Percentiles rank a stretch among this genome's conserved stretches.
Conservation (phyloP, 2,113 vertebrate species). For the Xerus inauris region DNA sequence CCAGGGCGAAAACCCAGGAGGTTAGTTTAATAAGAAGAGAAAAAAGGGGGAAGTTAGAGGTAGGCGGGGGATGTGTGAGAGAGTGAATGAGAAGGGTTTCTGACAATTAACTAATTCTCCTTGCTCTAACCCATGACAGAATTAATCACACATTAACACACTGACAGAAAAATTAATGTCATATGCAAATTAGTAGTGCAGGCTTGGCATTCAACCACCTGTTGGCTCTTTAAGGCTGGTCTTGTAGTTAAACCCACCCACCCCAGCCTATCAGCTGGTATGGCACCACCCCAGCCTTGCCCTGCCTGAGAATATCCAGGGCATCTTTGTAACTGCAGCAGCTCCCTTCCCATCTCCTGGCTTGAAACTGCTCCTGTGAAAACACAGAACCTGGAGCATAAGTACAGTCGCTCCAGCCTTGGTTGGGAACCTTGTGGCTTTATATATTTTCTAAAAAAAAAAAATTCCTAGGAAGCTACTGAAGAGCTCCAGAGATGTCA, state of each 20-base stretch:
- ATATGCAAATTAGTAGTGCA: constrained; percentile 89
- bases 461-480: background rate
- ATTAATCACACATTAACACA: constrained; percentile 84
- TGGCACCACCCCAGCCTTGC: background rate
- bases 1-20: constrained; percentile 30
- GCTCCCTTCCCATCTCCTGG: too few relatives aligned
- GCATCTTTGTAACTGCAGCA: background rate
- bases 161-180: constrained; percentile 85
- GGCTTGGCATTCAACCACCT: constrained; percentile 81
- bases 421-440: background rate
- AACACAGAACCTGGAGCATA: too few relatives aligned
- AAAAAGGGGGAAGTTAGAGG: background rate
- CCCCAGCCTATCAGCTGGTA: background rate
- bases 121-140: constrained; percentile 83
- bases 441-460: background rate
- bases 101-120: constrained; percentile 82
- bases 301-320: background rate
- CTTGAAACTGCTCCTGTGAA: background rate
- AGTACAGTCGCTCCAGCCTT: too few relatives aligned
- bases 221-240: constrained; percentile 70
- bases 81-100: constrained; percentile 80
- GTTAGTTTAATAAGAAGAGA: constrained; percentile 60
- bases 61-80: constrained; percentile 18
- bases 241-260: background rate
- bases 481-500: background rate